phyloP scores from a whole-genome alignment of 2,797 vertebrate genomes.

The Natrix natrix region DNA sequence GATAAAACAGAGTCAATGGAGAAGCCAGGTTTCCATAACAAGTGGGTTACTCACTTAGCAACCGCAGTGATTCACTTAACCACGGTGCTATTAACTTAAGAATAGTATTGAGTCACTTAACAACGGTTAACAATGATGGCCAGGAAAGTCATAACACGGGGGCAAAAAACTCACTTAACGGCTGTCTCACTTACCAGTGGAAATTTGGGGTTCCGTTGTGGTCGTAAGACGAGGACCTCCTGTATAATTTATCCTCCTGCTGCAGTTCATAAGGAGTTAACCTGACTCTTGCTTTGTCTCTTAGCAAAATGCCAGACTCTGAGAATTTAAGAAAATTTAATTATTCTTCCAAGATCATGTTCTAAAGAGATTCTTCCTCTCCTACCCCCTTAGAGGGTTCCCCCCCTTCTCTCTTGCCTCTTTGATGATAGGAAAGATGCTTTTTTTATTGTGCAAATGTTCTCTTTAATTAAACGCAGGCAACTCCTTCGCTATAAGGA shows the following conservation, averaged over 20 bases:
- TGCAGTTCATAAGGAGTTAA: not conserved
- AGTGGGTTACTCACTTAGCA: no score
- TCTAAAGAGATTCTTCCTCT: not conserved
- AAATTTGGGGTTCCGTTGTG: not conserved
- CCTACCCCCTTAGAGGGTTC: not conserved
- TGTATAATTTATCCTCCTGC: not conserved
- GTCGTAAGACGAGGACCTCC: not conserved
- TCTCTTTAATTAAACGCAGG: slow-evolving; percentile 8
- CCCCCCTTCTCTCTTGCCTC: not conserved
- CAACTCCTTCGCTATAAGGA: not conserved
- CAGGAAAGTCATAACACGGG: not conserved
- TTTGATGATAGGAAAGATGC: slow-evolving; percentile 10
- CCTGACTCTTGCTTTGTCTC: not conserved
- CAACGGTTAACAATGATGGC: no score
- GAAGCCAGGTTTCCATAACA: no score
- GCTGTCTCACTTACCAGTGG: not conserved
- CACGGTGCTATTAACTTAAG: not conserved
- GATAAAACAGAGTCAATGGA: no score
- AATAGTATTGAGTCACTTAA: no score
- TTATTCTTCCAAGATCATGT: not conserved
- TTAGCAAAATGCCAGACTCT: not conserved
- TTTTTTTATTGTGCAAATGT: slow-evolving; percentile 10
- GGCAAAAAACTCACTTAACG: not conserved
- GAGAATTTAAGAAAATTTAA: not conserved
- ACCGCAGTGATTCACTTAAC: no score